A percentile compares a stretch with the other conserved stretches of the same genome.
These are phyloP conservation scores for Diachasma alloeum DNA, from an alignment of 1,140 invertebrate species.

Conservation along the genomic window DNA sequence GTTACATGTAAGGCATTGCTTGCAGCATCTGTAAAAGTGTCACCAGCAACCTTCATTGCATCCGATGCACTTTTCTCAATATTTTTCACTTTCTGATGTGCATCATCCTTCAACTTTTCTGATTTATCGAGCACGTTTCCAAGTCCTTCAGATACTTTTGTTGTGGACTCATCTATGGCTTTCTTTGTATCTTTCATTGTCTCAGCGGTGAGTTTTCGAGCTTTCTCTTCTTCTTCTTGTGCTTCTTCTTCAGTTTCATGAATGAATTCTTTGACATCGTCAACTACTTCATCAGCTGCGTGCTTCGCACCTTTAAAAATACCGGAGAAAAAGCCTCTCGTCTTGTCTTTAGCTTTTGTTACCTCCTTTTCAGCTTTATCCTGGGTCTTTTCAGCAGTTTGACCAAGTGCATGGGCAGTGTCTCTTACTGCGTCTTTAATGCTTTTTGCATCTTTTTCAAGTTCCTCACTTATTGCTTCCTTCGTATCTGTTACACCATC, in stretches of 20 bases:
- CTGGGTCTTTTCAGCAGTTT: background rate
- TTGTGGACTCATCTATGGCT: background rate
- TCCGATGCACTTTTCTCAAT: background rate
- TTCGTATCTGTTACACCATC: background rate
- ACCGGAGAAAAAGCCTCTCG: conserved; percentile 39
- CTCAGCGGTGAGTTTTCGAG: conserved; percentile 1
- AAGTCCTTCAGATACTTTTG: background rate
- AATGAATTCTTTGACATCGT: conserved; percentile 6
- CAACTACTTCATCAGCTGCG: conserved; percentile 14
- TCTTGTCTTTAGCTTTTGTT: conserved; percentile 46
- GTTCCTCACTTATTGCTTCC: background rate
- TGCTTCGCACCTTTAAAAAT: conserved; percentile 46
- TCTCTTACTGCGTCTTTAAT: background rate
- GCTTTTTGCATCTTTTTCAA: background rate
- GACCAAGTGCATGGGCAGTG: background rate
- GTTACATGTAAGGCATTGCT: background rate
- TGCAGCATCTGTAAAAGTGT: conserved; percentile 21
- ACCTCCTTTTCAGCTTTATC: conserved; percentile 26
- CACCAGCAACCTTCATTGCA: conserved; percentile 1
- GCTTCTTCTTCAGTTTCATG: conserved; percentile 21
- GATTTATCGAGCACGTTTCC: conserved; percentile 18
- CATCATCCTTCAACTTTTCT: conserved; percentile 28
- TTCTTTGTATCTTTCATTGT: background rate
- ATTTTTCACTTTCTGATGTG: conserved; percentile 10
- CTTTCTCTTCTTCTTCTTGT: conserved; percentile 4